A percentile compares a stretch with the other conserved stretches of the same genome.
Conservation (phyloP, 2,797 vertebrate genomes). For the Amniataba percoides region DNA sequence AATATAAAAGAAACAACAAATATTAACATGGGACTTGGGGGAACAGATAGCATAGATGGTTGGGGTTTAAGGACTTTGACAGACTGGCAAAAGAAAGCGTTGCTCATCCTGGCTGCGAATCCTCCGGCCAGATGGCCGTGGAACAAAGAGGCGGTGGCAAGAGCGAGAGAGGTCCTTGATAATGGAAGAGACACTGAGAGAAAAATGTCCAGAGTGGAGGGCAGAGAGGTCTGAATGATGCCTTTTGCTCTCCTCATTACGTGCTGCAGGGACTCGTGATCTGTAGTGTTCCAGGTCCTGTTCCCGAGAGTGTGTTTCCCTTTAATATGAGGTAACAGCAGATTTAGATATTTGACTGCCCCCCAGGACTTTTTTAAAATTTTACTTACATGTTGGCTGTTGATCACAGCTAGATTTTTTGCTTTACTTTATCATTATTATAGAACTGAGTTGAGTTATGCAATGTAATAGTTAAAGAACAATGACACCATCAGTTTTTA, state of each 20-base stretch:
- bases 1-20: slow-evolving; percentile 5
- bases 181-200: slow-evolving; percentile 14
- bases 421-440: too few species aligned
- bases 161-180: slow-evolving; percentile 13
- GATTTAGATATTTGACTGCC: not conserved
- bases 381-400: not conserved
- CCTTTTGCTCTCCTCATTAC: slow-evolving; percentile 24
- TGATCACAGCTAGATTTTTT: not conserved
- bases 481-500: too few species aligned
- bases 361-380: too few species aligned
- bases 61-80: slow-evolving; percentile 13
- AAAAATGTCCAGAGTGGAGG: slow-evolving; percentile 19
- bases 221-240: slow-evolving; percentile 27
- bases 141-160: slow-evolving; percentile 23
- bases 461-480: too few species aligned
- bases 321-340: not conserved
- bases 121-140: slow-evolving; percentile 19
- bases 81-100: slow-evolving; percentile 25
- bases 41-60: not conserved
- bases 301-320: not conserved
- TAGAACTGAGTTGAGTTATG: too few species aligned
- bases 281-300: not conserved
- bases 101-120: slow-evolving; percentile 31
- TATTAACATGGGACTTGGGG: not conserved
- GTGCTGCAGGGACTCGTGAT: not conserved